Percentiles rank a stretch among this genome's conserved stretches.
Evolutionary conservation across 2,113 vertebrate species (phyloP).

Genomic region (Leucopsar rothschildi): DNA sequence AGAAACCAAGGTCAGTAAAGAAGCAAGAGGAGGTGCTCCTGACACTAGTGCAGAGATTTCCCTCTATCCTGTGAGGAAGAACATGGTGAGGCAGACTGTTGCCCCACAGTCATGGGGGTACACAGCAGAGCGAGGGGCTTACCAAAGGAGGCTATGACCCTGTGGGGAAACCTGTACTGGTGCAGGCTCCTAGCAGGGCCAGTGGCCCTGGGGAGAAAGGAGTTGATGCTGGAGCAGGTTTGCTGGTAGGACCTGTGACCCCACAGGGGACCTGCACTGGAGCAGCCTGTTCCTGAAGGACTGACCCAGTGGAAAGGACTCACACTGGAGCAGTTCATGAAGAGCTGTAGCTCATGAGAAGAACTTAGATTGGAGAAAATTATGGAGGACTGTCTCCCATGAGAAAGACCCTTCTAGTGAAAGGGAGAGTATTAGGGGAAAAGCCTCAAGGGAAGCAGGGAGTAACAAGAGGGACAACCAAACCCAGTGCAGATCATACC

Average conservation of each 20-base stretch:
- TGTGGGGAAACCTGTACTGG: not conserved
- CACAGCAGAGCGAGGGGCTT: not conserved
- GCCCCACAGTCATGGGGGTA: not conserved
- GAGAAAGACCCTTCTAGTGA: not conserved
- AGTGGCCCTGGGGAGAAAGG: not conserved
- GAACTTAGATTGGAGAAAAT: not conserved
- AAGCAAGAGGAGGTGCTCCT: not conserved
- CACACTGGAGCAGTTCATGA: not conserved
- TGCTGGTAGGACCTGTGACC: not conserved
- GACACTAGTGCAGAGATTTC: not conserved
- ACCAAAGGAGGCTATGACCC: not conserved
- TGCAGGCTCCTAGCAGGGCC: not conserved
- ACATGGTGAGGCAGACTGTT: not conserved
- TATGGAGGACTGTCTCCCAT: not conserved
- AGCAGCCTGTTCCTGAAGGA: not conserved
- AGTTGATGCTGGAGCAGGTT: not conserved
- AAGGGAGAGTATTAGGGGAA: not conserved
- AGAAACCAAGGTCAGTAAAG: not conserved
- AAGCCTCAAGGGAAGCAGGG: not conserved
- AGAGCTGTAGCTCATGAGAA: not conserved
- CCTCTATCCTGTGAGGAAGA: not conserved
- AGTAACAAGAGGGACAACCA: not conserved
- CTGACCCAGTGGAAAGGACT: not conserved
- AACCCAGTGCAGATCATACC: not conserved
- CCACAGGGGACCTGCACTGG: not conserved